phyloP scores from a whole-genome alignment of 2,113 vertebrate genomes.

The Planiliza haematocheilus region DNA sequence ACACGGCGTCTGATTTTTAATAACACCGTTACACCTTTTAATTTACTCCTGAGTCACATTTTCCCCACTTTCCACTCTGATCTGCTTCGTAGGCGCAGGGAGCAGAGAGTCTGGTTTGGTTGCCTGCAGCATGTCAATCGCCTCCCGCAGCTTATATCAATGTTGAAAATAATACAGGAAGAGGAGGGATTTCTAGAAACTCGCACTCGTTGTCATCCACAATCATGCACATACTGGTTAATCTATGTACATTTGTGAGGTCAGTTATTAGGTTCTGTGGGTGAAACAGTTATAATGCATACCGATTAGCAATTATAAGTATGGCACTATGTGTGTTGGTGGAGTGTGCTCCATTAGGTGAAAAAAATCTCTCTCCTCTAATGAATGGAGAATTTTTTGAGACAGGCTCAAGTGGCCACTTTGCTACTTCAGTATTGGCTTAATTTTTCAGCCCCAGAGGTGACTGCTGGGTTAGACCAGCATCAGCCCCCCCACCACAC shows the following conservation, averaged over 20 bases:
- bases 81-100: constrained; percentile 5
- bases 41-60: constrained; percentile 35
- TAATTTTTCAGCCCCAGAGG: too few relatives aligned
- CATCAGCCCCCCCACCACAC: too few relatives aligned
- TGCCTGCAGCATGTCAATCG: constrained; percentile 1
- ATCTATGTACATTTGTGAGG: not conserved
- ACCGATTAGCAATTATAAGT: not conserved
- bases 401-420: too few relatives aligned
- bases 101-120: constrained; percentile 6
- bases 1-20: constrained; percentile 36
- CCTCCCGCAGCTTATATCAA: constrained; percentile 15
- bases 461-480: too few relatives aligned
- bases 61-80: constrained; percentile 19
- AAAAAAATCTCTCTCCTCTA: not conserved
- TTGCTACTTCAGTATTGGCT: too few relatives aligned
- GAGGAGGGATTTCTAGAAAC: not conserved
- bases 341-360: not conserved
- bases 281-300: not conserved
- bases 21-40: constrained; percentile 41
- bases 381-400: too few relatives aligned
- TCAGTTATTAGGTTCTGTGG: not conserved
- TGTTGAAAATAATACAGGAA: not conserved
- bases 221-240: constrained; percentile 1
- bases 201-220: not conserved
- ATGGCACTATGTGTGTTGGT: not conserved